Conservation (phyloP, 53 echinoderm and acorn worm species). For the Paelopatides confundens region DNA sequence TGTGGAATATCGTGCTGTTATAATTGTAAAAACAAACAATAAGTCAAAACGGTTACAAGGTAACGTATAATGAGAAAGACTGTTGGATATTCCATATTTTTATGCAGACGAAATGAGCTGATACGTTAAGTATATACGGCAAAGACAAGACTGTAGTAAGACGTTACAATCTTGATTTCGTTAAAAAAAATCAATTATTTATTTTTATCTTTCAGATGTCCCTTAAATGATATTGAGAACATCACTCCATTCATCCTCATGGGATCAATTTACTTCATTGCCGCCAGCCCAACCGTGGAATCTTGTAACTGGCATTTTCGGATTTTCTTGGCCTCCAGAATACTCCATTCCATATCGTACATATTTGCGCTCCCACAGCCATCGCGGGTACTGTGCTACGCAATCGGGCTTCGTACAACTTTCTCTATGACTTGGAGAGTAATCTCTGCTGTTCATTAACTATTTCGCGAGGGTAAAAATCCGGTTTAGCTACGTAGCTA, state of each 20-base stretch:
- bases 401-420: conserved; percentile 47
- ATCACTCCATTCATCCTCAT: conserved; percentile 69
- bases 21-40: too few species aligned
- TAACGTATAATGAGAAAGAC: too few species aligned
- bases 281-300: conserved; percentile 41
- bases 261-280: conserved; percentile 62
- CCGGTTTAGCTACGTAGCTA: too few species aligned
- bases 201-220: conserved; percentile 59
- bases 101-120: too few species aligned
- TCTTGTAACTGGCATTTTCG: conserved; percentile 66
- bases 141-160: too few species aligned
- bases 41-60: too few species aligned
- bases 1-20: too few species aligned
- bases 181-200: too few species aligned
- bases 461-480: too few species aligned
- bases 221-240: conserved; percentile 80
- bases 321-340: conserved; percentile 62
- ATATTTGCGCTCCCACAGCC: conserved; percentile 66
- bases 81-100: too few species aligned
- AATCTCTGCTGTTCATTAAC: conserved; percentile 27
- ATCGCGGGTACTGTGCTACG: conserved; percentile 37
- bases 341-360: conserved; percentile 70
- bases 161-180: too few species aligned
- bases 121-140: too few species aligned
- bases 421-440: conserved; percentile 53